A percentile compares a stretch with the other conserved stretches of the same genome.
Conservation (phyloP, 2,113 vertebrate species). For the Zingel zingel region DNA sequence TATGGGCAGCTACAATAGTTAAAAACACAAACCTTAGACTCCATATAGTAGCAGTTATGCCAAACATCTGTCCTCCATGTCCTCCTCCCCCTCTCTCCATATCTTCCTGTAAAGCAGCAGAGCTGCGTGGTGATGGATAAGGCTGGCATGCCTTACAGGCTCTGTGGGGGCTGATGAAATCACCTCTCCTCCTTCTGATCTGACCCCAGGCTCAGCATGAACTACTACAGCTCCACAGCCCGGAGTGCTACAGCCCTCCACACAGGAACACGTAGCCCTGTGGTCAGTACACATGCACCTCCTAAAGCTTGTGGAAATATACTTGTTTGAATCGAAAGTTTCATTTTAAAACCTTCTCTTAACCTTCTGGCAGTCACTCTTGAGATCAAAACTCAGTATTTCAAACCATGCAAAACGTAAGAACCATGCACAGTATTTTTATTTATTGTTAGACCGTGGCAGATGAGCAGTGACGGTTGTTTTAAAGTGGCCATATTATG, state of each 20-base stretch:
- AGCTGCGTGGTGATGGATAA: constrained; percentile 61
- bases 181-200: constrained; percentile 64
- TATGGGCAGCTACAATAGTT: not conserved
- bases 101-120: constrained; percentile 36
- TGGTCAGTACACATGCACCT: constrained; percentile 39
- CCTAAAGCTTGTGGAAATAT: constrained; percentile 1
- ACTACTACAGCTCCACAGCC: constrained; percentile 49
- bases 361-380: constrained; percentile 21
- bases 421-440: not conserved
- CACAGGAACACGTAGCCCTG: constrained; percentile 33
- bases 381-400: constrained; percentile 26
- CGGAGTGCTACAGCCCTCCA: constrained; percentile 18
- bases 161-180: constrained; percentile 66
- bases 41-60: constrained; percentile 6
- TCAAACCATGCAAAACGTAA: constrained; percentile 5
- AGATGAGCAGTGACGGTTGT: constrained; percentile 8
- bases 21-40: constrained; percentile 11
- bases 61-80: constrained; percentile 13
- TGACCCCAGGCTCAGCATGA: constrained; percentile 58
- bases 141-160: constrained; percentile 43
- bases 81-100: constrained; percentile 22
- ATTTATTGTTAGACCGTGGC: not conserved
- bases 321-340: constrained; percentile 12
- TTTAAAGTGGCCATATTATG: not conserved
- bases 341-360: constrained; percentile 31